Evolutionary conservation across 92 coral and sea anemone species (phyloP).

Genomic region (Meandrina meandrites): DNA sequence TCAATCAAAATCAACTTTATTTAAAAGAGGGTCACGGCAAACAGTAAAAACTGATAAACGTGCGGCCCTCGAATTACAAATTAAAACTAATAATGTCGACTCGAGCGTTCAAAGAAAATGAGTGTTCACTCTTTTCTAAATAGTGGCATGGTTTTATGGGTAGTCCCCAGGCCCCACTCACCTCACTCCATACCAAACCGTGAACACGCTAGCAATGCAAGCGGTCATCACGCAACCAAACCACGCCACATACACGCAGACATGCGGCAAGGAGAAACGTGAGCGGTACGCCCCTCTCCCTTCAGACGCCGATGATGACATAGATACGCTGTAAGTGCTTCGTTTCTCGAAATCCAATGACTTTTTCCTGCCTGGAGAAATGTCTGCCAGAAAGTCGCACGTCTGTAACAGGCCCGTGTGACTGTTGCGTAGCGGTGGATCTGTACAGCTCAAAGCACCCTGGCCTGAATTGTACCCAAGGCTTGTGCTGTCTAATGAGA

Average conservation of each 20-base stretch:
- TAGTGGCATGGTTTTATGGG: neutral
- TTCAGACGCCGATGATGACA: conserved; percentile 4
- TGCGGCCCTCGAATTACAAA: too few relatives aligned
- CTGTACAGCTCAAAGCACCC: neutral
- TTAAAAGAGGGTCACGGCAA: too few relatives aligned
- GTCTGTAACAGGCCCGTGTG: conserved; percentile 30
- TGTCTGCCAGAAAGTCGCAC: conserved; percentile 24
- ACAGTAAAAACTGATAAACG: too few relatives aligned
- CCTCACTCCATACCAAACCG: conserved; percentile 85
- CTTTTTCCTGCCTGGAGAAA: conserved; percentile 17
- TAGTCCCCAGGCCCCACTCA: conserved; percentile 10
- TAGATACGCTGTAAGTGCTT: neutral
- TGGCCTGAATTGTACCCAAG: conserved; percentile 53
- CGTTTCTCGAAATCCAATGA: conserved; percentile 3
- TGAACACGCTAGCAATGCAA: conserved; percentile 43
- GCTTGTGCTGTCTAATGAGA: conserved; percentile 46
- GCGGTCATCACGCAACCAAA: conserved; percentile 70
- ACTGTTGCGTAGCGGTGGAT: conserved; percentile 14
- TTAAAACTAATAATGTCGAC: too few relatives aligned
- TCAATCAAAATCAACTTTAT: too few relatives aligned
- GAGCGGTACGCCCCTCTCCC: conserved; percentile 9
- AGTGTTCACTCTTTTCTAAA: neutral
- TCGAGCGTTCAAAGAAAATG: neutral
- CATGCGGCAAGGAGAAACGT: conserved; percentile 46
- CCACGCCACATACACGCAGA: conserved; percentile 73